phyloP scores from a whole-genome alignment of 2,797 vertebrate species.

The Glossophaga mutica region DNA sequence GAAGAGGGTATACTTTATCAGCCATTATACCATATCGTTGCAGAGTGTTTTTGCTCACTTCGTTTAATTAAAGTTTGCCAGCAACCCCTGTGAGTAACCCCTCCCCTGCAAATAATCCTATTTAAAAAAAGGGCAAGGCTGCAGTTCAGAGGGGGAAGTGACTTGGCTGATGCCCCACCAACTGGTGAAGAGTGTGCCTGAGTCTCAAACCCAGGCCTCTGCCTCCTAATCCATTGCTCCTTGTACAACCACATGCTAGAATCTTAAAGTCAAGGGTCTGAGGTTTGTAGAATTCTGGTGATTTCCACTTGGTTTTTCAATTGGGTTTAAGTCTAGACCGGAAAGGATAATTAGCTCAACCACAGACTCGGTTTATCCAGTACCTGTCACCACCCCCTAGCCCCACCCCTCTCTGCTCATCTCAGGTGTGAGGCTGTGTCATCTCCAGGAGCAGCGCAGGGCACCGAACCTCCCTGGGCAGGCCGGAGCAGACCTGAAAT shows the following conservation, averaged over 20 bases:
- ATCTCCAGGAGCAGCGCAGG: not conserved
- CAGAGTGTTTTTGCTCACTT: not conserved
- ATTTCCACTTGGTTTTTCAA: conserved; percentile 21
- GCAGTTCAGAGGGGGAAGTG: not conserved
- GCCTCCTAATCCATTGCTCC: not conserved
- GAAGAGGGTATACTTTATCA: not conserved
- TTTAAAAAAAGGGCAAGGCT: not conserved
- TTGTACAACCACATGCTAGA: not conserved
- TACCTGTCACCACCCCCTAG: not conserved
- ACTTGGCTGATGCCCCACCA: not conserved
- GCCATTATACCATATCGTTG: not conserved
- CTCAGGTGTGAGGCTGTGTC: not conserved
- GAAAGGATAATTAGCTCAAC: conserved; percentile 8
- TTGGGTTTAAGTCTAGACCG: not conserved
- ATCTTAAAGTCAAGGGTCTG: not conserved
- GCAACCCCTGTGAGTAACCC: not conserved
- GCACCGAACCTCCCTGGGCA: not conserved
- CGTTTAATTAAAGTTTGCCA: not conserved
- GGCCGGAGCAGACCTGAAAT: not conserved
- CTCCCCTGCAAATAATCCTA: not conserved
- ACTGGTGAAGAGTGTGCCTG: not conserved
- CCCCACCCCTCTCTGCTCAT: not conserved
- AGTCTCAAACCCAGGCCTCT: not conserved
- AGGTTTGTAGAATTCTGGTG: not conserved
- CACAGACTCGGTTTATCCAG: not conserved